Percentiles rank a stretch among this genome's conserved stretches.
These are phyloP conservation scores for Garrulus glandarius DNA, from an alignment of 2,797 vertebrate genomes.

Conservation along the genomic window DNA sequence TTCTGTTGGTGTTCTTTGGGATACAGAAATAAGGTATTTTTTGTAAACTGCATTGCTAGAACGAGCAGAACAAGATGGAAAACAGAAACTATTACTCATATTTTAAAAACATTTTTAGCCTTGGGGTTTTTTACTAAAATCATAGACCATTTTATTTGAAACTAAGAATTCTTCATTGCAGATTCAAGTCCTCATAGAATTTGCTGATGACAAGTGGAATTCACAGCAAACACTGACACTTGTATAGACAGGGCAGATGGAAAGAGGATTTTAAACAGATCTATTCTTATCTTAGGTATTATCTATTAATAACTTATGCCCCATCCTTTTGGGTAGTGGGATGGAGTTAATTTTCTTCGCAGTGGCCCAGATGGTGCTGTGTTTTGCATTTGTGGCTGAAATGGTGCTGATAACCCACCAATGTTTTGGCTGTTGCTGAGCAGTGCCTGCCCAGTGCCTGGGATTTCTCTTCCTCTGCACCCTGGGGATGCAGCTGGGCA, in stretches of 20 bases:
- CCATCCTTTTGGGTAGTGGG: neutral
- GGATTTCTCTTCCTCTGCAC: neutral
- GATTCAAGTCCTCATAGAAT: neutral
- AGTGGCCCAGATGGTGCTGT: neutral
- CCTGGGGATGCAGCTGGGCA: neutral
- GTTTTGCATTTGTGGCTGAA: neutral
- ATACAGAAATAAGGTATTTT: neutral
- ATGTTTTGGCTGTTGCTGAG: neutral
- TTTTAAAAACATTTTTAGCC: neutral
- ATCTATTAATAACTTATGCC: conserved; percentile 14
- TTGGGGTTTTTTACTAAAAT: neutral
- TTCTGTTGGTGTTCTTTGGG: neutral
- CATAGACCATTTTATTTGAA: neutral
- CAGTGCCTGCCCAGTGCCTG: neutral
- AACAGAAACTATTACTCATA: neutral
- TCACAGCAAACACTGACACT: neutral
- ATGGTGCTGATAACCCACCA: neutral
- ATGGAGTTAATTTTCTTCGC: neutral
- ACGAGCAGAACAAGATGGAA: neutral
- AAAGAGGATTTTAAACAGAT: conserved; percentile 8
- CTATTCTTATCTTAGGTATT: conserved; percentile 2
- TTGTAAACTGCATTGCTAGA: neutral
- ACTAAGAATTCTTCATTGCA: neutral
- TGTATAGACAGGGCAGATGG: conserved; percentile 14
- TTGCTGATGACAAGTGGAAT: neutral